Base-by-base conservation (phyloP, 2,797 vertebrate species). In the Meriones psammophilus region DNA sequence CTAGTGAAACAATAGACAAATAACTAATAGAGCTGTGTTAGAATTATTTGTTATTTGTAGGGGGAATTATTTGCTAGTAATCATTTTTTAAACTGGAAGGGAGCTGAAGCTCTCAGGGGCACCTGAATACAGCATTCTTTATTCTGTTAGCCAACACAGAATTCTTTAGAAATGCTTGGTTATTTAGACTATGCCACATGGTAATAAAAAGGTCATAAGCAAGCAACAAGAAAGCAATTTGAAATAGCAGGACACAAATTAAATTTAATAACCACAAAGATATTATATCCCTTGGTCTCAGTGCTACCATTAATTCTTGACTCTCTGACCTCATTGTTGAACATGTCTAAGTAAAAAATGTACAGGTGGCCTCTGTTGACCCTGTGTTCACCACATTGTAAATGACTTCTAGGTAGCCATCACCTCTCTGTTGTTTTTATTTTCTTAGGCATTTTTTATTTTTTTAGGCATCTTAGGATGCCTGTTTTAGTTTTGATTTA, bases 21-120 rank as follows among this genome's bases (percentile, higher is more conserved):
- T n/a, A 50, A 15, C 30, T 24, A n/a, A 69, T 54, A n/a, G 17
- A 68, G 33, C 62, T 12, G 9, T 84, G 26, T 42, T 93, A 42
- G 76, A 97, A 81, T 89, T 2, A 66, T 90, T 33, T 4, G 5
- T 91, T 7, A 88, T 78, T 95, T 94, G 22, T 58, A 86, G 56
- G 92, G 94, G 84, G 69, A 77, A 30, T 84, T 96, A 91, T 50
- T 91, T 74, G 6, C 94, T 93, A 96, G 84, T 18, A 42, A 96
- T 94, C 79, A 92, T 77, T 95, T 97, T 92, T n/a, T 76, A 9
- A 66, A 9, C 76, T 84, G 71, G 81, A 80, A 90, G 58, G 60
- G 76, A 96, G 95, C 7, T 93, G 42, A 46, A 94, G 66, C 96
- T 97, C 17, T n/a, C 73, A 92, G 76, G 87, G 0, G n/a, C 18